Base-by-base conservation (phyloP, 2,888 invertebrate genomes). In the Ectemnius lituratus region DNA sequence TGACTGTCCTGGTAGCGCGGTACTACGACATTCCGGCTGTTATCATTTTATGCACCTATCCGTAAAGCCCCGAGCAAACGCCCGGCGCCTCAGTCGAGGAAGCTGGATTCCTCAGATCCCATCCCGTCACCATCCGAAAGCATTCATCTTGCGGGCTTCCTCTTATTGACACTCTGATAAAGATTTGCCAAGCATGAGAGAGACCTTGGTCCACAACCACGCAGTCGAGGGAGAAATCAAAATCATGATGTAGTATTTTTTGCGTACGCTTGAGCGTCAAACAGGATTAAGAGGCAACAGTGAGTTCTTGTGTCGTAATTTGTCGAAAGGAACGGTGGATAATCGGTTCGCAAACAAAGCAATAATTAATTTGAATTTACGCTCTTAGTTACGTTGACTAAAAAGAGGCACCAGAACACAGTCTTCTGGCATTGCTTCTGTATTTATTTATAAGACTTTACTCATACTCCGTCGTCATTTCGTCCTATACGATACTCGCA, bases 121-220 rank as follows among this genome's bases (percentile, higher is more conserved):
- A 46, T 28, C 47, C 16, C 49, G 45, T 49, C 14, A 60, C 23
- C 56, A 67, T 60, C 13, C 8, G 27, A 16, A 1, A 11, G 27
- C 6, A 23, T 28, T 62, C 23, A 1, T 58, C 45, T 18, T 28
- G 45, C 11, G 28, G 46, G 52, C n/a, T 2, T 8, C 57, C 20
- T 5, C n/a, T 47, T 78, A 56, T 81, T 81, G 73, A 76, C 76
- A 81, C 23, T 62, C 62, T 79, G 77, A 81, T 82, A 81, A 81
- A 66, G n/a, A 66, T 18, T 11, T 3, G 6, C 13, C 8, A 60
- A 61, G 6, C 27, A 57, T 14, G n/a, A 58, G 1, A 6, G 58
- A 68, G 18, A 46, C 70, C 69, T 74, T 79, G 73, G 57, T 14
- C 23, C 18, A 56, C 4, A 45, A 64, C 67, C 23, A 52, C 23